Evolutionary conservation across 2,113 vertebrate species (phyloP).

Genomic region (Brachyhypopomus occidentalis): DNA sequence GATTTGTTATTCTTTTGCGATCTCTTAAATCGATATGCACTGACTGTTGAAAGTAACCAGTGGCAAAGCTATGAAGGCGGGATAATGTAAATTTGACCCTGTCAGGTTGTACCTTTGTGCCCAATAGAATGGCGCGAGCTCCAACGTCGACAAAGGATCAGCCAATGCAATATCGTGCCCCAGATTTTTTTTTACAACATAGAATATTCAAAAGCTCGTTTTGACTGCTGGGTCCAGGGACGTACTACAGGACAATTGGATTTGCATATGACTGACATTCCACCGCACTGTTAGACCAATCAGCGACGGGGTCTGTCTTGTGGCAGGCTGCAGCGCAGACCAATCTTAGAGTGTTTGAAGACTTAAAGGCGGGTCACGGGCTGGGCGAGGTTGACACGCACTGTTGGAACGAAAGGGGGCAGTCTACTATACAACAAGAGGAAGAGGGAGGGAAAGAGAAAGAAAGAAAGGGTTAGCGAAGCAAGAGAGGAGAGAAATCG

Average conservation of each 20-base stretch:
- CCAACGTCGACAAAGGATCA: slow-evolving; percentile 3
- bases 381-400: slow-evolving; percentile 79
- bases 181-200: background rate
- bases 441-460: slow-evolving; percentile 39
- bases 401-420: slow-evolving; percentile 66
- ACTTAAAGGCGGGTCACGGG: slow-evolving; percentile 66
- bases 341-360: slow-evolving; percentile 57
- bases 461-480: slow-evolving; percentile 5
- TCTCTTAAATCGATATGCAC: too few species aligned
- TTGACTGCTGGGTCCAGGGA: slow-evolving; percentile 28
- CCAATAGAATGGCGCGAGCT: background rate
- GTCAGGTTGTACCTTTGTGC: slow-evolving; percentile 26
- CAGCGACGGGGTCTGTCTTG: slow-evolving; percentile 47
- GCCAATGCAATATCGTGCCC: background rate
- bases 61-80: slow-evolving; percentile 33
- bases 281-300: slow-evolving; percentile 71
- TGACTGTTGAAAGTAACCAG: too few species aligned
- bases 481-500: background rate
- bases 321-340: slow-evolving; percentile 55
- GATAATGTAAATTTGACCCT: slow-evolving; percentile 34
- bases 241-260: slow-evolving; percentile 42
- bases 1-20: too few species aligned
- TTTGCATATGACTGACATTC: slow-evolving; percentile 86
- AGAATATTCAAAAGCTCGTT: slow-evolving; percentile 48
- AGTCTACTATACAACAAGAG: slow-evolving; percentile 77